phyloP scores from a whole-genome alignment of 2,113 vertebrate species.

The Plestiodon gilberti region DNA sequence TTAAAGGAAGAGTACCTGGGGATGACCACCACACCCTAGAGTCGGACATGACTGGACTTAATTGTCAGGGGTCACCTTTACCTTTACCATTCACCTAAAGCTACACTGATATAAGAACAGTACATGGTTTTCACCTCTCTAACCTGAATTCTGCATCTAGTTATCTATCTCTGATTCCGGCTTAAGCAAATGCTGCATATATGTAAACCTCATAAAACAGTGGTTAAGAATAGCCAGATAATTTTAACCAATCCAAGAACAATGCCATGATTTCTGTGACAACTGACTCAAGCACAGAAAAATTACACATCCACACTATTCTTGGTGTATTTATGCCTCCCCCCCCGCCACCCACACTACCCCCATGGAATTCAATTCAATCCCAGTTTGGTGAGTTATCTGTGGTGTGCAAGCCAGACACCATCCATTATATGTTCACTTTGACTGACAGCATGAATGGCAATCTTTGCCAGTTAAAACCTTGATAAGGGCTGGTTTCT shows the following conservation, averaged over 20 bases:
- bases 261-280: slow-evolving; percentile 48
- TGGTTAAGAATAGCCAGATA: slow-evolving; percentile 27
- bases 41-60: no score
- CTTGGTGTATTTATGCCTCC: slow-evolving; percentile 76
- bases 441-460: slow-evolving; percentile 83
- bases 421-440: slow-evolving; percentile 78
- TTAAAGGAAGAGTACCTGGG: neutral
- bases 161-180: neutral
- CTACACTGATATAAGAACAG: neutral
- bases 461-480: slow-evolving; percentile 77
- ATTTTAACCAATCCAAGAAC: slow-evolving; percentile 44
- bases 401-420: slow-evolving; percentile 78
- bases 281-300: slow-evolving; percentile 39
- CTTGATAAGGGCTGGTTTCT: slow-evolving; percentile 77
- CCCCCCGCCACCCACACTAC: neutral
- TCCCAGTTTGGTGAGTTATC: slow-evolving; percentile 81
- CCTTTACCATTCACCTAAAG: neutral
- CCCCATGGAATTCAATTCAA: slow-evolving; percentile 72
- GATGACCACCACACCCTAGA: no score
- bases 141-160: neutral
- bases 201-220: slow-evolving; percentile 11
- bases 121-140: neutral
- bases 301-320: slow-evolving; percentile 71
- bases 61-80: no score
- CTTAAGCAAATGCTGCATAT: neutral